Evolutionary conservation across 2,888 invertebrate species (phyloP).

Genomic region (Lucinisca nassula): DNA sequence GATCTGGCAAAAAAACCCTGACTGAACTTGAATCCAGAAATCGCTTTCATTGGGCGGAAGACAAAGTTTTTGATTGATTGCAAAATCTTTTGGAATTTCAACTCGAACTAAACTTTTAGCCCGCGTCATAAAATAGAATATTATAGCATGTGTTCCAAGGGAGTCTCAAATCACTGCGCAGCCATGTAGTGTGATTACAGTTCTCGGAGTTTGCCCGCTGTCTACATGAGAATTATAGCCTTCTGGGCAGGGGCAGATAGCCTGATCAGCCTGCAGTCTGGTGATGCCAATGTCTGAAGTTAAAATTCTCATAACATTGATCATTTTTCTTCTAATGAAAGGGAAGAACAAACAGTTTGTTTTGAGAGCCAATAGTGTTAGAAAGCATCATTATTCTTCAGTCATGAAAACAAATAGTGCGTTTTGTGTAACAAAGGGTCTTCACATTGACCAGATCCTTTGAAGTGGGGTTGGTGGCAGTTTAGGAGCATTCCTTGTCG

Average conservation of each 20-base stretch:
- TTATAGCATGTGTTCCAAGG: too few species aligned
- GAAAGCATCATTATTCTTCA: not conserved
- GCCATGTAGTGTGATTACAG: too few species aligned
- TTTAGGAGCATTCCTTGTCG: not conserved
- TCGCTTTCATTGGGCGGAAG: not conserved
- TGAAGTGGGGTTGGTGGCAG: not conserved
- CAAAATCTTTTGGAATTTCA: not conserved
- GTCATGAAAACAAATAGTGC: conserved; percentile 5
- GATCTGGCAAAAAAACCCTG: not conserved
- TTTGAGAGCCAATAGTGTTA: not conserved
- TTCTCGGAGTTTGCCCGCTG: too few species aligned
- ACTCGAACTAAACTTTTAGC: too few species aligned
- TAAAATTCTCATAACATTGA: too few species aligned
- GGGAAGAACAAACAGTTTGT: conserved; percentile 3
- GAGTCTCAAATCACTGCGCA: too few species aligned
- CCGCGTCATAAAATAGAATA: too few species aligned
- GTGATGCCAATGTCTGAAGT: too few species aligned
- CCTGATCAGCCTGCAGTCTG: too few species aligned
- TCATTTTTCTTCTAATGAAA: conserved; percentile 9
- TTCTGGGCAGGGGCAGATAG: too few species aligned
- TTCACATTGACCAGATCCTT: not conserved
- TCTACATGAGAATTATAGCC: too few species aligned
- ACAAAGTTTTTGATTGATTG: not conserved
- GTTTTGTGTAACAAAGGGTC: not conserved
- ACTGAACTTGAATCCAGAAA: not conserved